Evolutionary conservation across 2,113 vertebrate genomes (phyloP), one percentile per base, ranked within the genome.

Genomic region (Epinephelus fuscoguttatus): DNA sequence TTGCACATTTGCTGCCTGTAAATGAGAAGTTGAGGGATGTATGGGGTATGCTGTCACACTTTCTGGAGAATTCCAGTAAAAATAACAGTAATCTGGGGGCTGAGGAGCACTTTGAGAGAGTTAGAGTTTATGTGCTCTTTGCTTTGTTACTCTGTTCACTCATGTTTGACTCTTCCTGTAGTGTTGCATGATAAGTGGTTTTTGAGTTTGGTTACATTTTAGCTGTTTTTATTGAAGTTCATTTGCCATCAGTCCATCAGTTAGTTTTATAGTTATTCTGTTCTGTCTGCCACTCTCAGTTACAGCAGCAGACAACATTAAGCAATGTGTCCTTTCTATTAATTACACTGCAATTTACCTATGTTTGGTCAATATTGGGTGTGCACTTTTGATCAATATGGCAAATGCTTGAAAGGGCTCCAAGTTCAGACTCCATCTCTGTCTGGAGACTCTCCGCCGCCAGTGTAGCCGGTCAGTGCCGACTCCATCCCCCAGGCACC

Each of bases 351-450:
- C 11, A 69, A 11, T 63, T 76, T 25, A 59, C 2, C 3, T 33
- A 37, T 7, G 62, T 66, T 73, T 80, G 49, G 19, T 62, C n/a
- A 75, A 47, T 70, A 72, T 47, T 23, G 60, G 25, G 18, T 69
- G 19, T 67, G 30, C 61, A 25, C 52, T 67, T 70, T 23, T 49
- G 61, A 75, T 89, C 60, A 87, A 80, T 80, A 80, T 70, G 25
- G 27, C 1, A 47, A 83, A 80, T 75, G 52, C 59, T 73, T 72
- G 42, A 70, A 8, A 74, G 45, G 15, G 70, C 72, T 81, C 73
- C 12, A 84, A 87, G 89, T 79, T 84, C 79, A 85, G 77, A 71
- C 84, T 88, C 62, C 70, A 75, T 57, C 60, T 70, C 40, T 69
- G 80, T 84, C 70, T 86, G 71, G 66, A 84, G 79, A 82, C 82